Evolutionary conservation across 2,888 invertebrate species (phyloP).

Genomic region (Notodonta dromedarius): DNA sequence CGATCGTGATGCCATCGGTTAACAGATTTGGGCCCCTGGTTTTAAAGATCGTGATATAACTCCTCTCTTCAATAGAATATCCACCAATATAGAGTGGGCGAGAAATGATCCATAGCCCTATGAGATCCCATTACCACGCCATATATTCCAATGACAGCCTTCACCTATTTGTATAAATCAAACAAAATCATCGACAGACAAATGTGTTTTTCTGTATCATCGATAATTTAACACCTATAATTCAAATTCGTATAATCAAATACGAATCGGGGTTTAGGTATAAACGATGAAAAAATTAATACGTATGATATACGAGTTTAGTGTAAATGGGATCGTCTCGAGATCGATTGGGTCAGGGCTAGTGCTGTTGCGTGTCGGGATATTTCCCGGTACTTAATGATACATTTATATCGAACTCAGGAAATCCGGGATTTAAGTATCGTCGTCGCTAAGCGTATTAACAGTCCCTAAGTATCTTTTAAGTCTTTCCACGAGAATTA

Average conservation of each 20-base stretch:
- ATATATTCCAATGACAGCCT: background rate
- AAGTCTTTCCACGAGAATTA: no score
- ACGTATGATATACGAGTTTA: conserved; percentile 38
- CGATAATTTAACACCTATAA: conserved; percentile 5
- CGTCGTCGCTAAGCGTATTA: no score
- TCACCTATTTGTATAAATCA: background rate
- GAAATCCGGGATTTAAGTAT: background rate
- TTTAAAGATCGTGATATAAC: no score
- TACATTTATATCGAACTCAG: background rate
- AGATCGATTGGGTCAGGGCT: conserved; percentile 21
- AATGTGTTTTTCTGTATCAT: conserved; percentile 2
- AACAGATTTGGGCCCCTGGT: no score
- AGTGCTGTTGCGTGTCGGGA: conserved; percentile 9
- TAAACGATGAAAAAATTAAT: conserved; percentile 32
- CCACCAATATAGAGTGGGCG: no score
- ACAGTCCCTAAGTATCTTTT: no score
- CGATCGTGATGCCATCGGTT: no score
- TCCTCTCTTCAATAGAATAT: no score
- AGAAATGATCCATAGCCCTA: no score
- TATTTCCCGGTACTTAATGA: conserved; percentile 3
- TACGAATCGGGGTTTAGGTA: background rate
- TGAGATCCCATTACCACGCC: no score
- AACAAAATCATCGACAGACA: background rate
- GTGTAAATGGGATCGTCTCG: conserved; percentile 27
- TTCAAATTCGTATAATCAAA: conserved; percentile 5